Evolutionary conservation across 2,797 vertebrate species (phyloP).

Genomic region (Epinephelus coioides): DNA sequence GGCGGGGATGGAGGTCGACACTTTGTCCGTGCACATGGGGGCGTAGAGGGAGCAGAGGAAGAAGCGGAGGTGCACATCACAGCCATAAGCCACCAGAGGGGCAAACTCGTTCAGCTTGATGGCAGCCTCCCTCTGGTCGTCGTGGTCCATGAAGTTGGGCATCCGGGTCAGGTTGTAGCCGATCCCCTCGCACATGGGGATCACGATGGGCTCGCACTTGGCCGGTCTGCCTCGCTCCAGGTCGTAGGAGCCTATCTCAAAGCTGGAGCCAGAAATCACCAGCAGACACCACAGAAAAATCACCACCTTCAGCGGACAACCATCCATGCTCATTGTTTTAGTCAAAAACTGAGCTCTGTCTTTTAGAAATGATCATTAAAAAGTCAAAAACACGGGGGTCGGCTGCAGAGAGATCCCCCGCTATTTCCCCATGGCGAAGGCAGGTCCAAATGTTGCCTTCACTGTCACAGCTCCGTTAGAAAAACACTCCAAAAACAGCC

Average conservation of each 20-base stretch:
- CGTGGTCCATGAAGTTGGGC: conserved; percentile 98
- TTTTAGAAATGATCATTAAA: conserved; percentile 41
- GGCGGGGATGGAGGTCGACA: conserved; percentile 96
- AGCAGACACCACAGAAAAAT: conserved; percentile 89
- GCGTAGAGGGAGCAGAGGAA: conserved; percentile 99
- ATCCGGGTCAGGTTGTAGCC: conserved; percentile 99
- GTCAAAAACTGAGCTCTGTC: conserved; percentile 25
- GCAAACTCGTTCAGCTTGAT: conserved; percentile 96
- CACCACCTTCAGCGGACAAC: conserved; percentile 81
- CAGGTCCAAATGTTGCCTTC: conserved; percentile 40
- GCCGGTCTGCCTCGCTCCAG: conserved; percentile 91
- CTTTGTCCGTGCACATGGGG: conserved; percentile 98
- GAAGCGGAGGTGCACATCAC: conserved; percentile 96
- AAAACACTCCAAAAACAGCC: conserved; percentile 15
- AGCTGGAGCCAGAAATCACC: conserved; percentile 83
- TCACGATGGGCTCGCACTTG: conserved; percentile 94
- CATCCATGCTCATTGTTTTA: conserved; percentile 83
- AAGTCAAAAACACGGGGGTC: conserved; percentile 39
- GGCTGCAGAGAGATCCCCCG: conserved; percentile 39
- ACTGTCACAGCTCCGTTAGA: conserved; percentile 42
- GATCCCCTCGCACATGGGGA: conserved; percentile 98
- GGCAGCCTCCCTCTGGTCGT: conserved; percentile 94
- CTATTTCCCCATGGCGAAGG: conserved; percentile 73
- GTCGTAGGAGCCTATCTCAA: conserved; percentile 93
- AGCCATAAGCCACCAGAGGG: conserved; percentile 96